Evolutionary conservation across 2,888 invertebrate genomes (phyloP).

Genomic region (Taphrorychus bicolor): DNA sequence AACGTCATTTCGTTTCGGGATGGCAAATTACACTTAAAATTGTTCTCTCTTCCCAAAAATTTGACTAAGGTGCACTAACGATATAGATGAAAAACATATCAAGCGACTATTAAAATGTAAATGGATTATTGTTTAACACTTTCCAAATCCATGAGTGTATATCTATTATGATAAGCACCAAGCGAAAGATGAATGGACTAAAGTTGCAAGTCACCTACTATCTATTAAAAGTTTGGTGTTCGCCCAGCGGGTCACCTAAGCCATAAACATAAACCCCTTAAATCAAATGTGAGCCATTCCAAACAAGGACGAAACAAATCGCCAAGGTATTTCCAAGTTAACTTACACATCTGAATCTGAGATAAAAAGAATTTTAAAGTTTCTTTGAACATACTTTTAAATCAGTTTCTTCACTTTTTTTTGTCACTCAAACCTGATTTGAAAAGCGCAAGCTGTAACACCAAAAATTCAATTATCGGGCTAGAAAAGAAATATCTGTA

Average conservation of each 20-base stretch:
- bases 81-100: background rate
- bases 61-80: too few species aligned
- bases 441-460: too few species aligned
- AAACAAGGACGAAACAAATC: background rate
- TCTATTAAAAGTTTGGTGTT: slow-evolving; percentile 33
- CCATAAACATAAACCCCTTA: slow-evolving; percentile 29
- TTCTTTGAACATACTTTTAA: too few species aligned
- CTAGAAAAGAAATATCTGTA: too few species aligned
- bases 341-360: background rate
- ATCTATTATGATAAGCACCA: slow-evolving; percentile 5
- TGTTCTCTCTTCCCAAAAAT: too few species aligned
- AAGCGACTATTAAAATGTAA: slow-evolving; percentile 6
- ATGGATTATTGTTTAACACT: slow-evolving; percentile 21
- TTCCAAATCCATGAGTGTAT: slow-evolving; percentile 8
- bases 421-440: too few species aligned
- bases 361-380: background rate
- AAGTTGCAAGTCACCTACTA: slow-evolving; percentile 23
- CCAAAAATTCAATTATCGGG: too few species aligned
- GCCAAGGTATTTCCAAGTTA: background rate
- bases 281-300: slow-evolving; percentile 6
- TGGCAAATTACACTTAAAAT: background rate
- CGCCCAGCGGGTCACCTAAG: slow-evolving; percentile 26
- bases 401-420: too few species aligned
- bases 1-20: background rate
- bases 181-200: slow-evolving; percentile 20